Evolutionary conservation across 2,888 invertebrate species (phyloP).

Genomic region (Tetrapedia diversipes): DNA sequence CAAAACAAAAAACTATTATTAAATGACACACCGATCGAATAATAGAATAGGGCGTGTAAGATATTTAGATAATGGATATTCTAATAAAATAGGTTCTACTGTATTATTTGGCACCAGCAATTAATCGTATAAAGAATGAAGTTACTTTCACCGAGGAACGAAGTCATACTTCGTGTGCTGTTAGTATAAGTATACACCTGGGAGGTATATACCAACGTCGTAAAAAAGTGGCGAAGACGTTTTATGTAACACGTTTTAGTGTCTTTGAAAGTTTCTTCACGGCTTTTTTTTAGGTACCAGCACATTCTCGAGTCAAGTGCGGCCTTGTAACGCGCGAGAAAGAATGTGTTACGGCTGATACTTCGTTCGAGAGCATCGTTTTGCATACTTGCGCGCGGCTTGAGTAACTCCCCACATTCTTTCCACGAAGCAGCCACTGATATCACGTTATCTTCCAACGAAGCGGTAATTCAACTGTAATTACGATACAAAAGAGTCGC

Average conservation of each 20-base stretch:
- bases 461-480: background rate
- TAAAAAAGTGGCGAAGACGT: slow-evolving; percentile 5
- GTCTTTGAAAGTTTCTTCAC: background rate
- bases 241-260: background rate
- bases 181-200: slow-evolving; percentile 1
- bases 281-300: background rate
- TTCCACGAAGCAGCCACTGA: background rate
- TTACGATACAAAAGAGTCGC: background rate
- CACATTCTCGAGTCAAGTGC: background rate
- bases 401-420: background rate
- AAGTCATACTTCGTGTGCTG: background rate
- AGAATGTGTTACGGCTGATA: background rate
- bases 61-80: too few relatives aligned
- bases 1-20: too few relatives aligned
- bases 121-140: background rate
- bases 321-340: background rate
- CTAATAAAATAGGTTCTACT: too few relatives aligned
- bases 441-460: background rate
- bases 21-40: too few relatives aligned
- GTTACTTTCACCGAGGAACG: background rate
- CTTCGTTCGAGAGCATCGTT: background rate
- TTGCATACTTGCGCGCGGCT: background rate
- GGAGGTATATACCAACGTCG: too few relatives aligned
- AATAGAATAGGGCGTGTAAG: too few relatives aligned
- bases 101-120: background rate